phyloP scores from a whole-genome alignment of 1,140 invertebrate species.

The Magallana angulata region DNA sequence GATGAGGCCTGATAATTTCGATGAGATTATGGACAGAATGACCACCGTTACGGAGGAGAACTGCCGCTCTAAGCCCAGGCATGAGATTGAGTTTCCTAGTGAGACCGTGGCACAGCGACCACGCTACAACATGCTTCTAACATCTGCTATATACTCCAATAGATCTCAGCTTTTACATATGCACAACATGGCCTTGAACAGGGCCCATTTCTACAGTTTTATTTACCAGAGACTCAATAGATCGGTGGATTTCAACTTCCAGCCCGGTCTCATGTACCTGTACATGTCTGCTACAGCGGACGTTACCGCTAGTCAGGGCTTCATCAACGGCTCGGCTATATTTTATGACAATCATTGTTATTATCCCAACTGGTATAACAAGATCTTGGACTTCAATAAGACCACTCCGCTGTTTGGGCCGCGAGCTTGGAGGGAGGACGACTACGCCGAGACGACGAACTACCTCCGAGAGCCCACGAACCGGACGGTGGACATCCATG shows the following conservation, averaged over 20 bases:
- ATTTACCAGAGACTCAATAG: slow-evolving; percentile 87
- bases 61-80: slow-evolving; percentile 91
- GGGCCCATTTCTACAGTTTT: slow-evolving; percentile 94
- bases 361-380: slow-evolving; percentile 94
- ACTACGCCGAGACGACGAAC: slow-evolving; percentile 79
- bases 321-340: slow-evolving; percentile 95
- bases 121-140: slow-evolving; percentile 95
- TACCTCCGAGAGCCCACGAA: slow-evolving; percentile 79
- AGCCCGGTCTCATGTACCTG: slow-evolving; percentile 99
- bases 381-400: slow-evolving; percentile 94
- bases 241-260: slow-evolving; percentile 84
- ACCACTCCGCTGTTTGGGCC: slow-evolving; percentile 97
- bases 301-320: slow-evolving; percentile 91
- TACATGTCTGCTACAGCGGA: slow-evolving; percentile 96
- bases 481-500: slow-evolving; percentile 76
- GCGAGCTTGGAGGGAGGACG: slow-evolving; percentile 85
- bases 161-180: slow-evolving; percentile 94
- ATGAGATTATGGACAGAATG: slow-evolving; percentile 38
- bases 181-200: slow-evolving; percentile 96
- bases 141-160: slow-evolving; percentile 92
- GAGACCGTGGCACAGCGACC: slow-evolving; percentile 94
- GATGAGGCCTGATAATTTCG: slow-evolving; percentile 29
- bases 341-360: slow-evolving; percentile 97
- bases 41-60: slow-evolving; percentile 80
- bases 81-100: slow-evolving; percentile 88